Conservation (phyloP, 2,113 vertebrate genomes). For the Oxyura jamaicensis region DNA sequence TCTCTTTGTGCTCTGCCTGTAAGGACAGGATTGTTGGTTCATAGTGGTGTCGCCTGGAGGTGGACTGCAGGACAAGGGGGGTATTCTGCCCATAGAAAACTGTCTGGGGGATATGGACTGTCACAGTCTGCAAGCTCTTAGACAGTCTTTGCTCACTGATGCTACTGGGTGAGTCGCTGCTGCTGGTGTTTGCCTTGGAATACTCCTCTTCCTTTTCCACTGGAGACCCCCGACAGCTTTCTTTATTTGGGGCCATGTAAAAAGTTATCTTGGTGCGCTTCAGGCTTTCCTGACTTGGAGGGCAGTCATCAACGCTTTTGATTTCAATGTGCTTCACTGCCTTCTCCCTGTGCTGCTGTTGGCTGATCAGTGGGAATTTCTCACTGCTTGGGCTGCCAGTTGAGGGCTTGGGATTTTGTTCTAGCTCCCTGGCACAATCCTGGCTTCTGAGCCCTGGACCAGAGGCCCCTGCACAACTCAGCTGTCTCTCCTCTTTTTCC, state of each 20-base stretch:
- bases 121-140: slow-evolving; percentile 26
- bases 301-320: not conserved
- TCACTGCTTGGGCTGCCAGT: not conserved
- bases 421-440: not conserved
- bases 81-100: slow-evolving; percentile 79
- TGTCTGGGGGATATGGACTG: slow-evolving; percentile 76
- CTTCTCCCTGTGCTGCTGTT: slow-evolving; percentile 32
- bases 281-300: slow-evolving; percentile 55
- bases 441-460: not conserved
- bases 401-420: not conserved
- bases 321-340: slow-evolving; percentile 60
- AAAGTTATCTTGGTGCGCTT: slow-evolving; percentile 79
- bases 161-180: not conserved
- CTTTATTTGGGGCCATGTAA: slow-evolving; percentile 67
- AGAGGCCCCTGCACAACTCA: not conserved
- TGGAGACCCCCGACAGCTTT: not conserved
- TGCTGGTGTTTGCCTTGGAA: not conserved
- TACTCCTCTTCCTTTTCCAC: not conserved
- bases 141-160: not conserved
- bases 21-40: not conserved
- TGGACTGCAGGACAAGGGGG: slow-evolving; percentile 73
- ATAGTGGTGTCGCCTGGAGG: slow-evolving; percentile 32
- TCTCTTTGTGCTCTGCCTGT: not conserved
- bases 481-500: slow-evolving; percentile 13
- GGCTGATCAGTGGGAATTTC: not conserved